Evolutionary conservation across 2,888 invertebrate species (phyloP), one percentile per base, ranked within the genome.

Genomic region (Graphium colonna): DNA sequence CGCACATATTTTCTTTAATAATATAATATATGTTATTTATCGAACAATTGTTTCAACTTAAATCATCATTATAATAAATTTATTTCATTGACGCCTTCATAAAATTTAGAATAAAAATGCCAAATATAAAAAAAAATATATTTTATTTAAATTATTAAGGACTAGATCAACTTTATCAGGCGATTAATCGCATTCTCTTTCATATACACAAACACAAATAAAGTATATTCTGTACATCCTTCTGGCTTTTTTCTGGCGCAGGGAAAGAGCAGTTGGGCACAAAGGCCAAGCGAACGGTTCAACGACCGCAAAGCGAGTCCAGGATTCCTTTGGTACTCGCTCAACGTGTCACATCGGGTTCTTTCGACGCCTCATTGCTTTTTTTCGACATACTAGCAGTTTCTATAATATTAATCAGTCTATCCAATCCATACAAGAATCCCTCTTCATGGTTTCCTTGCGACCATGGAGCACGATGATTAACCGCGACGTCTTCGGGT

Each of bases 361-460:
- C 85, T 57, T 75, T 67, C 38, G 69, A 63, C 43, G 72, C 69
- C 57, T 73, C 75, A 28, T 72, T 72, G 51, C 69, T 65, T 55
- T 70, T 69, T 48, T 66, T 61, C 4, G 75, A 66, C 51, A 77
- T 63, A 56, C 71, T 74, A 21, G 85, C 85, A 26, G 75, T 77
- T 67, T 89, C 89, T 78, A 89, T 82, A 28, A 82, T 95, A 68
- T 93, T 91, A 68, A 98, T 96, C 59, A 99, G 92, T 81, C 96
- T 95, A 84, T 98, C 98, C 67, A 99, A 91, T 52, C 99, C 99
- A 64, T 92, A 94, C 17, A 99, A 92, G 69, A 98, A 95, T 5
- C 99, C 99, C 79, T 99, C 98, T 80, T 99, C 98, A 73, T 96
- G 96, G 79, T 98, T 99, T n/a, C 98, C 98, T 62, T 96, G 94